These are phyloP conservation scores for Drosophila cyrtoloma DNA, from an alignment of 2,888 invertebrate species.

Conservation along the genomic window DNA sequence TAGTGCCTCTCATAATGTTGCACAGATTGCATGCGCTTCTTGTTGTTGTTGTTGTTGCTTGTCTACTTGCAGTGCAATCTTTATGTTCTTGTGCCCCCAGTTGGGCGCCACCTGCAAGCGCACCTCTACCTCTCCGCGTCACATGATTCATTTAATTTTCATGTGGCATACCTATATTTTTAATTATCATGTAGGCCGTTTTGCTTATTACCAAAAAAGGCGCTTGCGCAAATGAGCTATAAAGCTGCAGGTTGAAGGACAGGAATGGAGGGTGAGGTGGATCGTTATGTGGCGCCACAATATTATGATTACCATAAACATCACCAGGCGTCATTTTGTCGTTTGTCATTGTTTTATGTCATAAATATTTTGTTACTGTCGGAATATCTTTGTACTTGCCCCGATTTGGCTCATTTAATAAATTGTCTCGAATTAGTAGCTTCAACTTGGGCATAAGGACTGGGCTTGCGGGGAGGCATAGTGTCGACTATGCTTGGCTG, in stretches of 20 bases:
- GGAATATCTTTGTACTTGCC: constrained; percentile 41
- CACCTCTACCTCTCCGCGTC: background rate
- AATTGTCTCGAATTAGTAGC: constrained; percentile 73
- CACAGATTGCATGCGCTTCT: constrained; percentile 37
- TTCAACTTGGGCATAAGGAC: constrained; percentile 20
- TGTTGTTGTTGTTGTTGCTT: constrained; percentile 23
- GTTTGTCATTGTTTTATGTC: constrained; percentile 34
- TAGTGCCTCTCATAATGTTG: constrained; percentile 60
- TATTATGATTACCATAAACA: constrained; percentile 45
- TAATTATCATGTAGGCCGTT: constrained; percentile 74
- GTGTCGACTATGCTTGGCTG: constrained; percentile 42
- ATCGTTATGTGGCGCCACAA: constrained; percentile 47
- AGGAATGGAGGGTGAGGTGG: constrained; percentile 15
- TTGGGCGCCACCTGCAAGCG: constrained; percentile 17
- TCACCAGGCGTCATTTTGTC: constrained; percentile 48
- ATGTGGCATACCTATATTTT: constrained; percentile 42
- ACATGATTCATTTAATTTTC: constrained; percentile 53
- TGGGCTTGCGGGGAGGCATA: background rate
- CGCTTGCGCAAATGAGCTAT: constrained; percentile 59
- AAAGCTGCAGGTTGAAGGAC: constrained; percentile 25
- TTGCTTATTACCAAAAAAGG: constrained; percentile 60
- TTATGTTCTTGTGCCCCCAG: constrained; percentile 30
- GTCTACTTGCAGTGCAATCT: constrained; percentile 26
- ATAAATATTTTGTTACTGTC: background rate
- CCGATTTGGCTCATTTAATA: constrained; percentile 71